Percentiles rank a stretch among this genome's conserved stretches.
These are phyloP conservation scores for Hemiscyllium ocellatum DNA, from an alignment of 2,113 vertebrate genomes.

Conservation along the genomic window DNA sequence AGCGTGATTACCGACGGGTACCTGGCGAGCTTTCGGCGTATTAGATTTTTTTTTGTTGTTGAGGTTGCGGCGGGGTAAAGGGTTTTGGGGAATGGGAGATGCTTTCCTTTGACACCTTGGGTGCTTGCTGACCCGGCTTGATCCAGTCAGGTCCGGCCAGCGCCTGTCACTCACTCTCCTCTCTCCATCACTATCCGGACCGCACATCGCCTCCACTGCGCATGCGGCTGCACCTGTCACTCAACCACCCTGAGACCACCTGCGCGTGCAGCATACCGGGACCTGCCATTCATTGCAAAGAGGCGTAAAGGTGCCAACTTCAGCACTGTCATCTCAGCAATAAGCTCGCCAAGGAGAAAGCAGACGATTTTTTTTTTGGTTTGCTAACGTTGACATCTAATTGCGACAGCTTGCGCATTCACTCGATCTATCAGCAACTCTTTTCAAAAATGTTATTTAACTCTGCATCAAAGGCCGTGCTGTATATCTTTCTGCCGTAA, in stretches of 20 bases:
- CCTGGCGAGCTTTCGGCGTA: neutral
- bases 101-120: neutral
- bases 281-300: neutral
- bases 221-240: constrained; percentile 29
- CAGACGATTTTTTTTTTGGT: neutral
- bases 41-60: neutral
- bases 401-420: neutral
- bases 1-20: neutral
- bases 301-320: neutral
- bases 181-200: neutral
- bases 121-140: no score
- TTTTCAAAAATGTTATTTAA: neutral
- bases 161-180: neutral
- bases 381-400: neutral
- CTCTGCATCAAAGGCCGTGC: neutral
- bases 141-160: neutral
- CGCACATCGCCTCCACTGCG: neutral
- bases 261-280: neutral
- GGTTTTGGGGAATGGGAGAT: neutral
- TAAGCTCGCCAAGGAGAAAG: neutral
- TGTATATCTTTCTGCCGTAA: neutral
- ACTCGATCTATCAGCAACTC: neutral
- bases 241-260: neutral
- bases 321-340: neutral
- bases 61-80: no score